phyloP scores from a whole-genome alignment of 53 echinoderm and acorn worm species.

The Zoroaster sp. region DNA sequence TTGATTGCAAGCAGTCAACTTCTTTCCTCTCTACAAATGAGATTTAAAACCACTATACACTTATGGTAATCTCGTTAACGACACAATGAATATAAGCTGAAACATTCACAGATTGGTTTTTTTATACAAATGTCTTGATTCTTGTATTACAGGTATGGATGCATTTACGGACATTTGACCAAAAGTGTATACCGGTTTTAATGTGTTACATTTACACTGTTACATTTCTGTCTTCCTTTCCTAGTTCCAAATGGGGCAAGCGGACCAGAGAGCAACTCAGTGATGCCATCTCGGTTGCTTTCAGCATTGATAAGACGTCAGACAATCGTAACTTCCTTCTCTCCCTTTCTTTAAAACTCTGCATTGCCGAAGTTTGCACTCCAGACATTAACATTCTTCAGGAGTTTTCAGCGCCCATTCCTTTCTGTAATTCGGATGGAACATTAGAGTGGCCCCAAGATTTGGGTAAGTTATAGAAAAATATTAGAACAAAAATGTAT shows the following conservation, averaged over 20 bases:
- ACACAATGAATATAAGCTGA: too few species aligned
- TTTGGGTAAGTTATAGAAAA: background rate
- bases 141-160: too few species aligned
- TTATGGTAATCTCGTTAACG: too few species aligned
- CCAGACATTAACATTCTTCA: constrained; percentile 19
- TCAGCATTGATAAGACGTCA: constrained; percentile 36
- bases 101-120: background rate
- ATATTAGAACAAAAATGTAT: too few species aligned
- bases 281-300: constrained; percentile 32
- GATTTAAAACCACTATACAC: too few species aligned
- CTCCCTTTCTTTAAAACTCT: constrained; percentile 23
- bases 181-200: background rate
- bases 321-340: constrained; percentile 34
- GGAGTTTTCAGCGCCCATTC: constrained; percentile 15
- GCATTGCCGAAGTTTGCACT: constrained; percentile 27
- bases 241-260: constrained; percentile 45
- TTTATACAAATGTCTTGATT: background rate
- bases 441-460: constrained; percentile 22
- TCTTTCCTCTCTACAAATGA: too few species aligned
- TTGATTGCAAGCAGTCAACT: too few species aligned
- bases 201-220: too few species aligned
- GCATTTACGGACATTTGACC: background rate
- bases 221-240: background rate
- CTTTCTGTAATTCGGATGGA: constrained; percentile 22
- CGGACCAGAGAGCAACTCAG: constrained; percentile 22